Conservation (phyloP, 2,888 invertebrate genomes). For the Herminia tarsipennalis region DNA sequence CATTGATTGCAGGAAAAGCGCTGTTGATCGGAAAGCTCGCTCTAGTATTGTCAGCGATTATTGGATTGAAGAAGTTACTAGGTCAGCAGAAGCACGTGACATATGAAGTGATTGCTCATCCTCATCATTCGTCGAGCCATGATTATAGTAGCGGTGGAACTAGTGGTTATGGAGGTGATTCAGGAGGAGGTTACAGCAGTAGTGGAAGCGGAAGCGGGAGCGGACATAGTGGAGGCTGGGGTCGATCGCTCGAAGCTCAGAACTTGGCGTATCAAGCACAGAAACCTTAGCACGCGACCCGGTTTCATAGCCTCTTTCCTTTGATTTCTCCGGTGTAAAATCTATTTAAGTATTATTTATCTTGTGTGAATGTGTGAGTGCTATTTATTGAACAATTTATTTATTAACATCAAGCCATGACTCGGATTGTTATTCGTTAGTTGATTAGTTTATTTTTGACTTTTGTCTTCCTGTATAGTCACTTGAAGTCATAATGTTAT, state of each 20-base stretch:
- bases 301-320: slow-evolving; percentile 67
- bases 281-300: slow-evolving; percentile 84
- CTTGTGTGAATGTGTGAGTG: slow-evolving; percentile 65
- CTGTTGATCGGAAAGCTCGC: slow-evolving; percentile 94
- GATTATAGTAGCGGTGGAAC: slow-evolving; percentile 80
- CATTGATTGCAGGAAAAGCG: slow-evolving; percentile 94
- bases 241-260: slow-evolving; percentile 91
- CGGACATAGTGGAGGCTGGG: slow-evolving; percentile 88
- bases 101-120: slow-evolving; percentile 94
- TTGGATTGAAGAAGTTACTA: slow-evolving; percentile 93
- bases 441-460: slow-evolving; percentile 16
- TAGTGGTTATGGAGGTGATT: slow-evolving; percentile 88
- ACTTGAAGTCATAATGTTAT: slow-evolving; percentile 38
- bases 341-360: slow-evolving; percentile 59
- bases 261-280: slow-evolving; percentile 93
- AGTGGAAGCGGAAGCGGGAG: slow-evolving; percentile 82
- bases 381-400: slow-evolving; percentile 53
- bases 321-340: slow-evolving; percentile 70
- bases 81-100: slow-evolving; percentile 94
- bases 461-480: slow-evolving; percentile 36
- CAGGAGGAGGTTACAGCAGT: slow-evolving; percentile 86
- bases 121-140: slow-evolving; percentile 90
- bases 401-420: slow-evolving; percentile 48
- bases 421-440: slow-evolving; percentile 23
- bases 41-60: slow-evolving; percentile 92